Conservation (phyloP, 2,113 vertebrate genomes). For the Cygnus atratus region DNA sequence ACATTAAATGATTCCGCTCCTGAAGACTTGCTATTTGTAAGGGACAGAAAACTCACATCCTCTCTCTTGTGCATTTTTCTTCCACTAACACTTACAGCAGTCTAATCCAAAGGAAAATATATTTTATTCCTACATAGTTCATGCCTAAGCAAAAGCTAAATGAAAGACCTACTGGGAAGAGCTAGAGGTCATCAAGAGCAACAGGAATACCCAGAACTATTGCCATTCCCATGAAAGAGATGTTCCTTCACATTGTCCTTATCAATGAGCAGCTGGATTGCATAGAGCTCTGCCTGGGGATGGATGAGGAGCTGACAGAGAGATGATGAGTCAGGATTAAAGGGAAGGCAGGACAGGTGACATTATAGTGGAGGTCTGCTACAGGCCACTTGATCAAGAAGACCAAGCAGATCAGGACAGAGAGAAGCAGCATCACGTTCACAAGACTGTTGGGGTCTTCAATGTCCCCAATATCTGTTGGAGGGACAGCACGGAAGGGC, state of each 20-base stretch:
- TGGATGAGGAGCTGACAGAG: too few relatives aligned
- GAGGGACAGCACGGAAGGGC: too few relatives aligned
- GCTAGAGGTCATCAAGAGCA: background rate
- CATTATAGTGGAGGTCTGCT: too few relatives aligned
- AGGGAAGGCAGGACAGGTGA: too few relatives aligned
- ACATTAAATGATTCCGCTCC: background rate
- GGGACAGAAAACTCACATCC: background rate
- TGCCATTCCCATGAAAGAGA: background rate
- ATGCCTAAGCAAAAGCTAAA: background rate
- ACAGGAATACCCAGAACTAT: background rate
- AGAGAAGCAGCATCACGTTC: too few relatives aligned
- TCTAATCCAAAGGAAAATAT: background rate
- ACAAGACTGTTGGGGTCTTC: too few relatives aligned
- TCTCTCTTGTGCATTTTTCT: background rate
- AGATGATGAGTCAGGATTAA: too few relatives aligned
- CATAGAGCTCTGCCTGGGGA: too few relatives aligned
- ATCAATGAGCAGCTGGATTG: too few relatives aligned
- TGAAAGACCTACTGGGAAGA: background rate
- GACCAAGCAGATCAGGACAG: too few relatives aligned
- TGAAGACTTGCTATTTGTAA: background rate
- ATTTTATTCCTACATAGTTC: background rate
- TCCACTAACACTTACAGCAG: background rate
- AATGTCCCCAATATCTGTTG: too few relatives aligned
- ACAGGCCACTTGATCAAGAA: too few relatives aligned
- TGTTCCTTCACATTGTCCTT: background rate